Base-by-base conservation (phyloP, 2,113 vertebrate species). In the Hippolais icterina region DNA sequence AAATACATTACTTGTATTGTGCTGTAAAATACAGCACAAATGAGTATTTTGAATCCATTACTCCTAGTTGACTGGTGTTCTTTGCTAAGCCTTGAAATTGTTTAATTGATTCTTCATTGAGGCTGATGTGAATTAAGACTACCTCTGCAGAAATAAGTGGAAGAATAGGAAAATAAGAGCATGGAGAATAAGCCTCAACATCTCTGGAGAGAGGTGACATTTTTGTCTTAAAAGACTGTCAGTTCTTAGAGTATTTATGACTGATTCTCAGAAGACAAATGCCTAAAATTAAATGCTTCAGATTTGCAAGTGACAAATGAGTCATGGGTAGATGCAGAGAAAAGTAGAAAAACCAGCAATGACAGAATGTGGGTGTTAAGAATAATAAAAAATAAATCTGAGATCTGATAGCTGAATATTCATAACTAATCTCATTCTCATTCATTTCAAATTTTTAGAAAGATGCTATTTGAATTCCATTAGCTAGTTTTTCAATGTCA, bases 251-350 rank as follows among this genome's bases (percentile, higher is more conserved):
- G 78, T 65, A 37, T 92, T 91, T 87, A 64, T 84, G 75, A 74
- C 57, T 71, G 44, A 83, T 94, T 83, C 53, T 68, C 70, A 18
- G 50, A 82, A 89, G 74, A 84, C 39, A 82, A 93, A 83, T 2
- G 29, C 69, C 76, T 90, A 92, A 93, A 95, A 91, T 96, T 57
- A 94, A 96, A 82, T 69, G 63, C 54, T 87, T 94, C 50, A 72
- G 46, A 91, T 91, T 87, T 96, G 54, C 82, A 90, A 94, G 70
- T 63, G 76, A 80, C 77, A 65, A 44, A n/a, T 86, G 85, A 95
- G 72, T 96, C 90, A 92, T 42, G 41, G 42, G 28, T 47, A 87
- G 69, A 93, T 72, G 39, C 25, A 89, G 76, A 86, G 50, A 71
- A 94, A 93, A 96, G 84, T 8, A 80, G 59, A 49, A 96, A 94